Conservation (phyloP, 2,113 vertebrate species). For the Peromyscus leucopus region DNA sequence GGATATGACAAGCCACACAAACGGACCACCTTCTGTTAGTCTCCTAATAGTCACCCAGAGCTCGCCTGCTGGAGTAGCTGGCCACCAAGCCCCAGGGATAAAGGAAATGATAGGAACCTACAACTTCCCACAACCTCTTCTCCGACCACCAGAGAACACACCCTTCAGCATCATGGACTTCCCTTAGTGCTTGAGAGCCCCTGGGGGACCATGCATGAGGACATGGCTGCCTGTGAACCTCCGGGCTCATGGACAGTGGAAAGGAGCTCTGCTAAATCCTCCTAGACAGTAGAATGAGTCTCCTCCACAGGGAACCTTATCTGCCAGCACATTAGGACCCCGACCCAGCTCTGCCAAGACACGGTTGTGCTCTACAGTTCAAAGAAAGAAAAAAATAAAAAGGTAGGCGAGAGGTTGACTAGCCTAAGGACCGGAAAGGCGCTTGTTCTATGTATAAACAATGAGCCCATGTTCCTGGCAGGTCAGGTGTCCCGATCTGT, state of each 20-base stretch:
- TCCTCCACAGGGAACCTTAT: background rate
- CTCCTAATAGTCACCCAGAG: background rate
- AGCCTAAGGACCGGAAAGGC: conserved; percentile 55
- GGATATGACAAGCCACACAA: background rate
- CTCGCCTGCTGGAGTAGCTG: no score
- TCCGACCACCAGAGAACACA: background rate
- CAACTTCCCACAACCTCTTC: background rate
- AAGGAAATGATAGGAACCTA: background rate
- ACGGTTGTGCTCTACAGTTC: background rate
- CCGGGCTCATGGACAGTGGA: background rate
- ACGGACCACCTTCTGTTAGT: background rate
- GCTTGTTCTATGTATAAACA: conserved; percentile 85
- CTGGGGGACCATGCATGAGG: no score
- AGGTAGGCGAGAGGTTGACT: background rate
- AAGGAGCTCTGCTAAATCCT: background rate
- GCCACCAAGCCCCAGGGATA: background rate
- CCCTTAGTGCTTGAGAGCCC: background rate
- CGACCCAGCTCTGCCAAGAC: background rate
- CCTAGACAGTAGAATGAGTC: background rate
- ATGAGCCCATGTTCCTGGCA: conserved; percentile 55
- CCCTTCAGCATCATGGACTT: background rate
- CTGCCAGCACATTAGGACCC: background rate
- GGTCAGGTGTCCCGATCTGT: conserved; percentile 84
- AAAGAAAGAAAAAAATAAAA: conserved; percentile 28
- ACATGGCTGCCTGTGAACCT: no score